Evolutionary conservation across 2,888 invertebrate genomes (phyloP).

Genomic region (Melanargia galathea): DNA sequence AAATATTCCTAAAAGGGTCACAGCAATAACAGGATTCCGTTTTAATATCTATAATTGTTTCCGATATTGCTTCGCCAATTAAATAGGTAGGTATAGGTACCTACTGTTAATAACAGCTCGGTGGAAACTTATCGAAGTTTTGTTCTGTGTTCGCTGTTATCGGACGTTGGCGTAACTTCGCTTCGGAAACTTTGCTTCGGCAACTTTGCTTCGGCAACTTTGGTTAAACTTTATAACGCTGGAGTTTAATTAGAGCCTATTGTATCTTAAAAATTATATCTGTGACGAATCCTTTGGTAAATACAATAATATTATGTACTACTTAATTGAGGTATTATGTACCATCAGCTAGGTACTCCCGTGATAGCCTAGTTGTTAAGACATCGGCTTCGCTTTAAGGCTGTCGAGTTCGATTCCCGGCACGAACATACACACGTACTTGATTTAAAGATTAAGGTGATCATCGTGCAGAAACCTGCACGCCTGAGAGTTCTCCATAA

Average conservation of each 20-base stretch:
- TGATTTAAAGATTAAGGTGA: too few species aligned
- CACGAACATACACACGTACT: too few species aligned
- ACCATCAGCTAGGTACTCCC: too few species aligned
- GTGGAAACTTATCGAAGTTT: constrained; percentile 20
- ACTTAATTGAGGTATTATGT: too few species aligned
- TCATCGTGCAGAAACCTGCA: too few species aligned
- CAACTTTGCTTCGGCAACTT: constrained; percentile 12
- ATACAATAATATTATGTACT: too few species aligned
- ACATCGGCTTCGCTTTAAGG: too few species aligned
- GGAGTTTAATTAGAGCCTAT: constrained; percentile 17
- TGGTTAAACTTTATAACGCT: constrained; percentile 13
- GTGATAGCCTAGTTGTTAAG: too few species aligned
- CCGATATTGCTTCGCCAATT: constrained; percentile 20
- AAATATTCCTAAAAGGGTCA: constrained; percentile 16
- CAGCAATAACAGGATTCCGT: neutral
- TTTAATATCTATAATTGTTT: constrained; percentile 25
- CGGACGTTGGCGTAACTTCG: constrained; percentile 9
- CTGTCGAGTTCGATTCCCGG: too few species aligned
- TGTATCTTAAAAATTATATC: constrained; percentile 6
- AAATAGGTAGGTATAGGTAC: too few species aligned
- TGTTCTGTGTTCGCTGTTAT: constrained; percentile 6
- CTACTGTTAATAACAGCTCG: constrained; percentile 20
- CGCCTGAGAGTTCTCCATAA: too few species aligned
- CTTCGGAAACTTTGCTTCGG: neutral
- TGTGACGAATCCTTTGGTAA: neutral